A percentile compares a stretch with the other conserved stretches of the same genome.
Conservation (phyloP, 2,888 invertebrate species). For the Metacarcinus magister region DNA sequence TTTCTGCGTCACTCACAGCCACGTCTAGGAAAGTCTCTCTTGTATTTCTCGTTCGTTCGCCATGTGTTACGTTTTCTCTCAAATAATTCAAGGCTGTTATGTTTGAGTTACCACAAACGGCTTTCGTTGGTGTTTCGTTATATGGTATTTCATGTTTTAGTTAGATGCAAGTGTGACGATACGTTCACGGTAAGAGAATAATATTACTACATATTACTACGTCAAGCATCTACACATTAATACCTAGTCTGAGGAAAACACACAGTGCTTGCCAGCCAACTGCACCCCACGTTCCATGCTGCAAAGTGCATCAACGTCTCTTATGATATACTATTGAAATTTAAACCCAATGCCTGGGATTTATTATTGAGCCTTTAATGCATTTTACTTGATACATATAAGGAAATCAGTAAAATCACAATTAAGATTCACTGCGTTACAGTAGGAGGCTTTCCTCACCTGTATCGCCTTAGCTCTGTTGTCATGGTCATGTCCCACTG, state of each 20-base stretch:
- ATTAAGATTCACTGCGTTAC: neutral
- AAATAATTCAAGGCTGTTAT: neutral
- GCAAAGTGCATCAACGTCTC: neutral
- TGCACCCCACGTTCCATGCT: neutral
- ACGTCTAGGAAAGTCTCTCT: neutral
- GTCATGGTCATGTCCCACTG: neutral
- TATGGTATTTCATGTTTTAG: neutral
- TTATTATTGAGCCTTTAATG: conserved; percentile 69
- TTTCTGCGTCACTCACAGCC: neutral
- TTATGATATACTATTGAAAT: conserved; percentile 65
- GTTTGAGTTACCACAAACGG: neutral
- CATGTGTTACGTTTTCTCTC: neutral
- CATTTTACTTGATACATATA: conserved; percentile 11
- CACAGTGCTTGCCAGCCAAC: neutral
- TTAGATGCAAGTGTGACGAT: neutral
- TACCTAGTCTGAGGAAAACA: neutral
- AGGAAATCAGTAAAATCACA: neutral
- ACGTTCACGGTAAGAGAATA: neutral
- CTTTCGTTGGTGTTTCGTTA: neutral
- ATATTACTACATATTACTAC: neutral
- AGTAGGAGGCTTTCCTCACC: neutral
- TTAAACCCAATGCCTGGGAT: conserved; percentile 72
- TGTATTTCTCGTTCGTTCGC: neutral
- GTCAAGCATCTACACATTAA: neutral
- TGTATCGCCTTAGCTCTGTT: neutral